Evolutionary conservation across 2,797 vertebrate genomes (phyloP), one percentile per base, ranked within the genome.

Genomic region (Chaetodon trifasciatus): DNA sequence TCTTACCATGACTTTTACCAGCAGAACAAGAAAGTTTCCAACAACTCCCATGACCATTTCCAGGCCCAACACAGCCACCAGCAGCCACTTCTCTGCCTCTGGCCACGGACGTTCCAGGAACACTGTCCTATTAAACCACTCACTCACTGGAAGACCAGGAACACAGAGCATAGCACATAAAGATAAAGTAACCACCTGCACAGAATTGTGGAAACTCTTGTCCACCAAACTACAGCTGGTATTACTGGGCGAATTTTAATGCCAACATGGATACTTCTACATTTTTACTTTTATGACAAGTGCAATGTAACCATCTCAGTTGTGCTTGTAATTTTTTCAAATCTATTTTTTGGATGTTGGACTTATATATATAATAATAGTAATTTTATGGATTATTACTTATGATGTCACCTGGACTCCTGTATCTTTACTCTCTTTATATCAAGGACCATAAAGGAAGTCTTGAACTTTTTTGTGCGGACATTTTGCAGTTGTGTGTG

Each of bases 21-120:
- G 72, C 28, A 96, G 84, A 72, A 93, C 87, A 5, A 94, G 42
- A 50, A 76, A 71, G 83, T 96, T 96, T 74, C 95, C 95, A 13
- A 92, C 62, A 24, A 94, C 70, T 52, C 94, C 95, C 71, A 95
- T 62, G 0, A 88, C 39, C 86, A 92, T 91, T 81, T 96, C 93
- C 55, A 91, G 56, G 42, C 84, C 87, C 70, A 96, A 63, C 47
- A 95, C 87, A 6, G 84, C 70, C 73, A 89, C 90, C 64, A 96
- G 85, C 15, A 95, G 57, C 76, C 89, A 92, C 78, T 85, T 93
- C 82, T 94, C 84, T 35, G 81, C 28, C 24, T 67, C 71, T 6
- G 80, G 69, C 94, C 90, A 91, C 0, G 9, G 6, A 60, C 23
- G 70, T 15, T 93, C 90, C n/a, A 35, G 11, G 6, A 47, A 5